A percentile compares a stretch with the other conserved stretches of the same genome.
phyloP scores from a whole-genome alignment of 2,113 vertebrate genomes.

The Callipepla squamata region DNA sequence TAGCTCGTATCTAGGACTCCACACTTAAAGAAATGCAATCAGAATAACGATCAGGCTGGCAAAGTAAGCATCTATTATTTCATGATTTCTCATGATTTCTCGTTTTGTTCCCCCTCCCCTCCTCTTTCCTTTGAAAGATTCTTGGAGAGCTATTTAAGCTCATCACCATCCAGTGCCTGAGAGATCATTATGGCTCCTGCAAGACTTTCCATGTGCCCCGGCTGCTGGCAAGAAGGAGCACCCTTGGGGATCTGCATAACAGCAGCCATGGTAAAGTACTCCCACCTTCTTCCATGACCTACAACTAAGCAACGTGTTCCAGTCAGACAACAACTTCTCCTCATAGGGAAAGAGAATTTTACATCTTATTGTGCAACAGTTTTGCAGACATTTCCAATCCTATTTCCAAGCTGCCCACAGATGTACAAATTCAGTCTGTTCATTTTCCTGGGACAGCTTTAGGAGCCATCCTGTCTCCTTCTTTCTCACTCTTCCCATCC shows the following conservation, averaged over 20 bases:
- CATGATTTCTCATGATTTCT: neutral
- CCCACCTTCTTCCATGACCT: neutral
- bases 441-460: neutral
- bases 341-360: neutral
- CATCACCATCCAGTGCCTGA: neutral
- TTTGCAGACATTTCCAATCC: neutral
- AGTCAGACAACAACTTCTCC: neutral
- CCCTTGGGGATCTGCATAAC: rapidly evolving
- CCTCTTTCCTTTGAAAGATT: neutral
- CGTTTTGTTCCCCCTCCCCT: neutral
- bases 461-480: neutral
- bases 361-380: neutral
- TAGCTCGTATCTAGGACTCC: too few species aligned
- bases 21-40: too few species aligned
- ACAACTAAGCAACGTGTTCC: neutral
- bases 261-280: neutral
- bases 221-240: neutral
- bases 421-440: neutral
- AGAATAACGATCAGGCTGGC: neutral
- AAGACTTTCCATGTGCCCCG: neutral
- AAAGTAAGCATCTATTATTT: neutral
- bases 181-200: neutral
- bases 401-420: neutral
- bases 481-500: neutral
- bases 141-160: neutral